phyloP scores from a whole-genome alignment of 2,888 invertebrate genomes.

The Diplazon laetatorius region DNA sequence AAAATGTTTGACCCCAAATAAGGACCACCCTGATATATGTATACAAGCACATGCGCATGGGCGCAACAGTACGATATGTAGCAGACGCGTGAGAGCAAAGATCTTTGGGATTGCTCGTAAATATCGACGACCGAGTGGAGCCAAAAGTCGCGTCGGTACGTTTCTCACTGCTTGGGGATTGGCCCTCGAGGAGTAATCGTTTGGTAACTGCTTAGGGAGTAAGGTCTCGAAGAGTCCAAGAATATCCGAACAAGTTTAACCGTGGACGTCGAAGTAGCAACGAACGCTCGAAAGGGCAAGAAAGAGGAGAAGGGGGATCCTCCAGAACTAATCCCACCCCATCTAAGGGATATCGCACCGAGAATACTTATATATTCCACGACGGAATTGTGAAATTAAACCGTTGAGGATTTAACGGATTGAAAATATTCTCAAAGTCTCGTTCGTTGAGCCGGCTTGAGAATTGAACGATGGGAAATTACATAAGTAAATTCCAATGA shows the following conservation, averaged over 20 bases:
- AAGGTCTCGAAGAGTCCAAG: slow-evolving; percentile 9
- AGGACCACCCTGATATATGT: too few species aligned
- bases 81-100: slow-evolving; percentile 2
- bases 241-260: slow-evolving; percentile 24
- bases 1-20: too few species aligned
- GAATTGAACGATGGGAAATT: slow-evolving; percentile 17
- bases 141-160: slow-evolving; percentile 29
- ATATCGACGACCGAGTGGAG: slow-evolving; percentile 38
- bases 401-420: slow-evolving; percentile 30
- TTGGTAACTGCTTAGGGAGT: slow-evolving; percentile 44
- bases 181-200: slow-evolving; percentile 59
- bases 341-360: slow-evolving; percentile 23
- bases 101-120: slow-evolving; percentile 49
- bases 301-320: neutral
- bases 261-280: neutral
- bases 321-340: slow-evolving; percentile 41
- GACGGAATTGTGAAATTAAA: slow-evolving; percentile 19
- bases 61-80: slow-evolving; percentile 29
- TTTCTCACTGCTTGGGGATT: slow-evolving; percentile 44
- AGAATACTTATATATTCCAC: too few species aligned
- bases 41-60: neutral
- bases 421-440: neutral
- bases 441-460: slow-evolving; percentile 2
- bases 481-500: neutral
- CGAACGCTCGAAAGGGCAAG: too few species aligned